Conservation (phyloP, 1,140 invertebrate species). For the Rhopalosiphum maidis region DNA sequence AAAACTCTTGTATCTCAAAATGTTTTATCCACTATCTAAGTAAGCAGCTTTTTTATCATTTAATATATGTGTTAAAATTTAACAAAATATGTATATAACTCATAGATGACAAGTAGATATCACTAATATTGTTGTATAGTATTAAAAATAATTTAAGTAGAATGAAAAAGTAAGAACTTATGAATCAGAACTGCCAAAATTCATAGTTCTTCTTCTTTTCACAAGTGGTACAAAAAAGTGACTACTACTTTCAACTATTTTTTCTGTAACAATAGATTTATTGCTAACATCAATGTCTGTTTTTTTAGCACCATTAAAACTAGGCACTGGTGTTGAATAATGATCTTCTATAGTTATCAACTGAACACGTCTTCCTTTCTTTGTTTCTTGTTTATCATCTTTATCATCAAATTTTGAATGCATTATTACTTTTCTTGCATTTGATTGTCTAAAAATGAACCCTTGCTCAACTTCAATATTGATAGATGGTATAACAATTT, state of each 20-base stretch:
- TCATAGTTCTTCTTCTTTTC: constrained; percentile 28
- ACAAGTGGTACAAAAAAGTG: constrained; percentile 39
- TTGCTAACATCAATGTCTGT: constrained; percentile 49
- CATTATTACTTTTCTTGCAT: constrained; percentile 28
- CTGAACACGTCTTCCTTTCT: constrained; percentile 42
- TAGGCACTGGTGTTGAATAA: constrained; percentile 16
- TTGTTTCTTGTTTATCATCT: constrained; percentile 28
- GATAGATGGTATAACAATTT: neutral
- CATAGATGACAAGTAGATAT: neutral
- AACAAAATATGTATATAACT: neutral
- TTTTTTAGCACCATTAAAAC: constrained; percentile 55
- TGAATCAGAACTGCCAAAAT: constrained; percentile 15
- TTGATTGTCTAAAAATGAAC: neutral
- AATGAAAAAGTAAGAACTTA: neutral
- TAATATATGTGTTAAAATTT: neutral
- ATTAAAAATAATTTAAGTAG: neutral
- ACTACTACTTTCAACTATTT: constrained; percentile 54
- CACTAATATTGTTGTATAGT: neutral
- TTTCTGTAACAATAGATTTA: constrained; percentile 17
- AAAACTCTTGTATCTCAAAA: neutral
- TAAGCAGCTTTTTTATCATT: neutral
- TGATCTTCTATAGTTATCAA: constrained; percentile 51
- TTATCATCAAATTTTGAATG: neutral
- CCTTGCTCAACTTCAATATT: constrained; percentile 54
- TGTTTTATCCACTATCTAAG: neutral